Evolutionary conservation across 2,888 invertebrate genomes (phyloP), one percentile per base, ranked within the genome.

Genomic region (Leucania comma): DNA sequence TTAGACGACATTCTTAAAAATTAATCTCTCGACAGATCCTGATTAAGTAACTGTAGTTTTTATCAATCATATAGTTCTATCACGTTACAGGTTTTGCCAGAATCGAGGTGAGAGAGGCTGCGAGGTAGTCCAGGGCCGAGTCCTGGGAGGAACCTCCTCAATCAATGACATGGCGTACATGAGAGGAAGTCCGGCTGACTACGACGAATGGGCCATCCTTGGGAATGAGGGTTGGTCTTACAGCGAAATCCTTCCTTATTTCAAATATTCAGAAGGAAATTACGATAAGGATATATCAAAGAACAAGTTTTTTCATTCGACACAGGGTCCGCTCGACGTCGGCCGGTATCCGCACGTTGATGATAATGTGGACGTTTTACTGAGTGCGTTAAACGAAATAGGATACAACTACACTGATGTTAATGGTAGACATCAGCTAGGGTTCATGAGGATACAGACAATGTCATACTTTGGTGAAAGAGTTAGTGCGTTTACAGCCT

Each of bases 151-250:
- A 12, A 93, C 93, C 10, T 95, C 95, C 0, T 81, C 93, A 26
- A 95, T 96, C 68, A 96, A 96, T 72, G 94, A 95, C 63, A 93
- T 96, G 93, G 95, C 94, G 8, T 96, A 96, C 83, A 93, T 95
- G 87, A 89, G 96, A 77, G 96, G 96, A 6, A 95, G 92, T 75
- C 93, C 95, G 14, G 94, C 94, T 0, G 96, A 96, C 75, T 96
- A 94, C 80, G 95, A 96, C 38, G 95, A 95, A 79, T 96, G 96
- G 96, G 92, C 94, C 6, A 86, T 93, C 17, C 89, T 87, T 56
- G 96, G 95, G 3, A 95, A 95, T 69, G 92, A 94, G 4, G 96
- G 94, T 20, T 96, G 96, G 96, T 91, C 91, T 67, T 96, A 89
- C 78, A 90, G 83, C 6, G 90, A 95, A 82, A 86, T 96, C 6